A percentile compares a stretch with the other conserved stretches of the same genome.
These are phyloP conservation scores for Tetanocera ferruginea DNA, from an alignment of 2,888 invertebrate genomes.

Conservation along the genomic window DNA sequence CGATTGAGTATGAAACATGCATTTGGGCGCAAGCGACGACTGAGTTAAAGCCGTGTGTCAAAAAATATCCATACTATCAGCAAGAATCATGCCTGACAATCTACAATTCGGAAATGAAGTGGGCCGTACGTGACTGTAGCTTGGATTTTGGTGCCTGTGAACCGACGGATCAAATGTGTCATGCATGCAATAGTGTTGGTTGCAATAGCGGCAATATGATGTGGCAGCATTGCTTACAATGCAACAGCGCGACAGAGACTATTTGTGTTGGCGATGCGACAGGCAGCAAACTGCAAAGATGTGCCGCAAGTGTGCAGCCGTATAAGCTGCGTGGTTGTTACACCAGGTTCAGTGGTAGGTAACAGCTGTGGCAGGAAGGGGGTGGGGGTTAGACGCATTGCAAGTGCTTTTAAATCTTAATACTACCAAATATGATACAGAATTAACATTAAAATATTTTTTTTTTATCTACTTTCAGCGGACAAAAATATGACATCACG, in stretches of 20 bases:
- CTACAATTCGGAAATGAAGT: conserved; percentile 35
- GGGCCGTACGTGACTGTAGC: conserved; percentile 49
- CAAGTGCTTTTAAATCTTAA: not conserved
- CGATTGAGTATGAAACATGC: conserved; percentile 26
- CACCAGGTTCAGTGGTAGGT: conserved; percentile 46
- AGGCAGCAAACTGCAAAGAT: conserved; percentile 38
- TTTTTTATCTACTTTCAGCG: conserved; percentile 40
- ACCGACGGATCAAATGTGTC: conserved; percentile 39
- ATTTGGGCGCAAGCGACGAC: conserved; percentile 45
- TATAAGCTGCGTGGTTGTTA: conserved; percentile 50
- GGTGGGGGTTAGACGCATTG: too few species aligned
- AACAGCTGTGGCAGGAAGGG: too few species aligned
- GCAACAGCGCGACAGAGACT: conserved; percentile 42
- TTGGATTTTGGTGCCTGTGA: conserved; percentile 48
- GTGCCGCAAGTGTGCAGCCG: conserved; percentile 40
- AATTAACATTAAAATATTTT: not conserved
- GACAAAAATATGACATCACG: conserved; percentile 55
- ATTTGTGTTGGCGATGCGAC: conserved; percentile 40
- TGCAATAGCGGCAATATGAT: conserved; percentile 46
- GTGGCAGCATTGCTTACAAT: conserved; percentile 49
- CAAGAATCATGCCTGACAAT: conserved; percentile 48
- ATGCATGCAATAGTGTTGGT: conserved; percentile 42
- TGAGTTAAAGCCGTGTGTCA: conserved; percentile 36
- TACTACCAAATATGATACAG: not conserved
- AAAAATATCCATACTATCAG: conserved; percentile 46